These are phyloP conservation scores for Agapornis canus DNA, from an alignment of 2,797 vertebrate genomes.

Conservation along the genomic window DNA sequence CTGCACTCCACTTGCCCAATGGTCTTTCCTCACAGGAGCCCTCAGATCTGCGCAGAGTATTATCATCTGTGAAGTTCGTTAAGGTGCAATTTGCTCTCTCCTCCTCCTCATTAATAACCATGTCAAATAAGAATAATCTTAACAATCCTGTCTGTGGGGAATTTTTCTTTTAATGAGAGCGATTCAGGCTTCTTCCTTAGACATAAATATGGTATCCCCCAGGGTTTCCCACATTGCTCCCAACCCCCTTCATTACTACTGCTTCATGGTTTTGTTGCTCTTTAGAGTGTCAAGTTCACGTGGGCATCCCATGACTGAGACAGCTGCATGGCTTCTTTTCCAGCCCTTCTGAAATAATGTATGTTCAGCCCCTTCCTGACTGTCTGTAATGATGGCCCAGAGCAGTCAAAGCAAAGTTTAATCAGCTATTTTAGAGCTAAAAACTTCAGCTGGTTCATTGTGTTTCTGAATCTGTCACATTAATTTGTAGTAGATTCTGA, in stretches of 20 bases:
- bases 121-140: conserved; percentile 21
- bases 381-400: neutral
- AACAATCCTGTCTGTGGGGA: conserved; percentile 11
- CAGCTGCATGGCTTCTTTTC: neutral
- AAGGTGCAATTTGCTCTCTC: neutral
- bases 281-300: neutral
- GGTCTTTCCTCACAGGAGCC: neutral
- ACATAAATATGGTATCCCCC: neutral
- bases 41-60: neutral
- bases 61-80: conserved; percentile 25
- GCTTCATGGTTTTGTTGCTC: neutral
- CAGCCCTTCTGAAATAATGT: neutral
- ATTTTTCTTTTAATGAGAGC: conserved; percentile 43
- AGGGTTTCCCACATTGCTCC: neutral
- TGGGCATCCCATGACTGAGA: neutral
- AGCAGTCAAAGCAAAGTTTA: neutral
- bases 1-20: neutral
- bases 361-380: neutral
- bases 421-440: neutral
- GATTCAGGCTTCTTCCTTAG: conserved; percentile 2
- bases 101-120: conserved; percentile 46
- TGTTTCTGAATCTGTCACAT: neutral
- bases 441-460: neutral
- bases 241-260: neutral
- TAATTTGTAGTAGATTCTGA: neutral